Evolutionary conservation across 2,797 vertebrate species (phyloP).

Genomic region (Eleutherodactylus coqui): DNA sequence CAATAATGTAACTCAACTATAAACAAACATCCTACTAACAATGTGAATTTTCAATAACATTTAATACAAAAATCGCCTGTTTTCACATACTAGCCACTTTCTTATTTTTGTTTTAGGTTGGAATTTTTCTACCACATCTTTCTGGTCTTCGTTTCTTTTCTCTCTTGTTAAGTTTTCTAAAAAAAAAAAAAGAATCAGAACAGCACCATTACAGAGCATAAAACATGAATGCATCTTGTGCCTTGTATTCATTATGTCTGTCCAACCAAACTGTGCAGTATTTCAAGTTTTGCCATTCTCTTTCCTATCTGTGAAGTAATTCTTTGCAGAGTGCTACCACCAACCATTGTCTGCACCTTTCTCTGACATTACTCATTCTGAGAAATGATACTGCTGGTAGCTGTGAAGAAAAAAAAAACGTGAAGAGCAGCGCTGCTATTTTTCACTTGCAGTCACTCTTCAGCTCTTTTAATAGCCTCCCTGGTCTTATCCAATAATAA

Average conservation of each 20-base stretch:
- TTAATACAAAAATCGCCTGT: not conserved
- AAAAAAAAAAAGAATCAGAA: not conserved
- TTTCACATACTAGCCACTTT: not conserved
- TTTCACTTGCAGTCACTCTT: not conserved
- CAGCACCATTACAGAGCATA: not conserved
- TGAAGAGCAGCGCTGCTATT: not conserved
- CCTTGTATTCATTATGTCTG: not conserved
- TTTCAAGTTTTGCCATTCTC: not conserved
- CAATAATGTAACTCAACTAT: too few species aligned
- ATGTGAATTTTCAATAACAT: not conserved
- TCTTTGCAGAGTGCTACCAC: not conserved
- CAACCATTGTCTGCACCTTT: conserved; percentile 5
- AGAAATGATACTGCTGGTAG: not conserved
- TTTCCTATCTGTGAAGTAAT: conserved; percentile 7
- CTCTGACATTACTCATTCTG: conserved; percentile 18
- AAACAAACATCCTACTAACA: too few species aligned
- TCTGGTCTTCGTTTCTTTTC: not conserved
- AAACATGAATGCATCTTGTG: conserved; percentile 9
- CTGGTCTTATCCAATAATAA: not conserved
- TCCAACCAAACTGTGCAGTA: not conserved
- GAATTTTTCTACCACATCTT: not conserved
- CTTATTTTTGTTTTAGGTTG: not conserved
- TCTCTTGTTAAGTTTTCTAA: not conserved
- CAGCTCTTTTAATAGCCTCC: not conserved
- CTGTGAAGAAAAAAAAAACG: not conserved